Evolutionary conservation across 2,113 vertebrate genomes (phyloP).

Genomic region (Atlantisia rogersi): DNA sequence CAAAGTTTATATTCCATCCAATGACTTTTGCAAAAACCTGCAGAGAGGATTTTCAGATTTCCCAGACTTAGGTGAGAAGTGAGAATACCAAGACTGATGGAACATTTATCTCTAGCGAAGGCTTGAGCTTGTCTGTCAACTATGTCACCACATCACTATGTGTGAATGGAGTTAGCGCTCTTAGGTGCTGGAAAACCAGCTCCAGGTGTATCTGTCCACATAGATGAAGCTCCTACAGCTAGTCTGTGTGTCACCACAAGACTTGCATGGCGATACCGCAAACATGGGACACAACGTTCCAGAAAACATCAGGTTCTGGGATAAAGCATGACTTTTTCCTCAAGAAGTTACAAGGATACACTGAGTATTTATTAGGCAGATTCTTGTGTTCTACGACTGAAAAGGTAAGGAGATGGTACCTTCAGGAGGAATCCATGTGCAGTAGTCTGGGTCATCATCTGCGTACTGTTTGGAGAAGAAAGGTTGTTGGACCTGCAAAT

Average conservation of each 20-base stretch:
- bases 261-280: neutral
- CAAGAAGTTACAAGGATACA: neutral
- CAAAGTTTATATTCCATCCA: neutral
- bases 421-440: slow-evolving; percentile 93
- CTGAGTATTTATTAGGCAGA: neutral
- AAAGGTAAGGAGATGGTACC: slow-evolving; percentile 74
- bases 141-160: neutral
- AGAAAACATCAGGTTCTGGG: neutral
- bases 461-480: slow-evolving; percentile 86
- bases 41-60: neutral
- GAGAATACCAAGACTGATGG: neutral
- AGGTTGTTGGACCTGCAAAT: slow-evolving; percentile 72
- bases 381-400: neutral
- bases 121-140: neutral
- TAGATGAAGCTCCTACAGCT: neutral
- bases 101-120: neutral
- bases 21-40: neutral
- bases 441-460: slow-evolving; percentile 95
- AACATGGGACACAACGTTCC: neutral
- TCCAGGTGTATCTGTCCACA: neutral
- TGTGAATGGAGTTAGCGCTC: neutral
- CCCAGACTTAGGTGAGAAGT: neutral
- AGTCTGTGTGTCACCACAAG: neutral
- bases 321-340: neutral
- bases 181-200: neutral